Evolutionary conservation across 1,140 invertebrate genomes (phyloP), one percentile per base, ranked within the genome.

Genomic region (Bombus superbus): DNA sequence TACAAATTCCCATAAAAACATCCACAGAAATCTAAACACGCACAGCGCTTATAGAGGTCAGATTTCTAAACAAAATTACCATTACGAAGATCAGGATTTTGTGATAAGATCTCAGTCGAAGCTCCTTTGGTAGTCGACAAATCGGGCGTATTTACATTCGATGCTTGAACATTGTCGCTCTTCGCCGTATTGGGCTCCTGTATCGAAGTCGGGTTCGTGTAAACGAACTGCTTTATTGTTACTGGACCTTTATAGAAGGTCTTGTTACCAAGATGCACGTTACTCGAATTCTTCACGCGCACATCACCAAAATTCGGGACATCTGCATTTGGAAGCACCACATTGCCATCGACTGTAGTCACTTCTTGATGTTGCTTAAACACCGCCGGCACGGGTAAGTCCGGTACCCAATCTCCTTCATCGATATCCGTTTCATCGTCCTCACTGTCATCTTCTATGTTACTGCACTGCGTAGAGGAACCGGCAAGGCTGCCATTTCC

Each of bases 181-280:
- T 79, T 79, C 13, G 15, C 25, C 6, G 62, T 59, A n/a, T 73
- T 75, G 1, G 75, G 4, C 5, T 66, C 81, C 40, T 86, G 74
- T 25, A 85, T 44, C 8, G 75, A 44, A 68, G 53, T 28, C 9
- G 93, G 90, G 91, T 93, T 91, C 8, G 91, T 90, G 42, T 95
- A 96, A 85, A 97, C 94, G 89, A 97, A 95, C 90, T 97, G 96
- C 90, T 96, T 96, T 86, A 97, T 97, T 57, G 96, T 97, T 10
- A 97, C 96, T 2, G 96, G 96, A 32, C 96, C 96, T 83, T 97
- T 96, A 91, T 96, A 97, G 87, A 96, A 96, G 8, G 96, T 96
- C 87, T 96, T 97, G 85, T 96, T 96, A 18, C 96, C 97, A 59
- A 97, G 95, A 88, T 96, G 96, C 8, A 97, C 96, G 85, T 97